Conservation (phyloP, 2,113 vertebrate species). For the Mobula hypostoma region DNA sequence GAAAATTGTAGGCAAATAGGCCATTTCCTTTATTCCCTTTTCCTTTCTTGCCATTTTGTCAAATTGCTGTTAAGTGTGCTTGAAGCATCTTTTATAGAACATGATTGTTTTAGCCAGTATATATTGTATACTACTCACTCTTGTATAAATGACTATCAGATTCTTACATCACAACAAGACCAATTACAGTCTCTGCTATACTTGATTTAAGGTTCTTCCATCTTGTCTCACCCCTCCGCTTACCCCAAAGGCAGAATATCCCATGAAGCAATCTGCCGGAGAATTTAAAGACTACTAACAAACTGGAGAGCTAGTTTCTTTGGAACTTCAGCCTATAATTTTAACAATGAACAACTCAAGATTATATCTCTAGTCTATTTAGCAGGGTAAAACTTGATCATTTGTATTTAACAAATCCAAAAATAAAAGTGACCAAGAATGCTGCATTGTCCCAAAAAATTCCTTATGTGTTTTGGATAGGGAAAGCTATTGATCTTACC, state of each 20-base stretch:
- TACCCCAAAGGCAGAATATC: too few relatives aligned
- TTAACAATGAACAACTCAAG: neutral
- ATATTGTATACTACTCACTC: neutral
- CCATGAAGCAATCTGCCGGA: too few relatives aligned
- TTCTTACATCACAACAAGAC: neutral
- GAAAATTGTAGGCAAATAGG: neutral
- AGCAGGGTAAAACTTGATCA: too few relatives aligned
- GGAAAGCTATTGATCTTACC: too few relatives aligned
- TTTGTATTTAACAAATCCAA: too few relatives aligned
- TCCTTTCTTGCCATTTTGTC: neutral
- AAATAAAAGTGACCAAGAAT: too few relatives aligned
- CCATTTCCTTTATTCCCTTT: neutral
- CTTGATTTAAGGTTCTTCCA: neutral
- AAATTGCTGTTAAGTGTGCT: neutral
- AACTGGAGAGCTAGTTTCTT: neutral
- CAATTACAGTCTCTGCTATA: neutral
- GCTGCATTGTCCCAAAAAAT: too few relatives aligned
- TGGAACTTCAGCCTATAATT: neutral
- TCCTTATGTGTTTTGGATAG: too few relatives aligned
- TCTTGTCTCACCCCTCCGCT: too few relatives aligned
- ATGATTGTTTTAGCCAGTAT: too few relatives aligned
- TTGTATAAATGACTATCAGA: neutral
- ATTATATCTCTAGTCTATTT: neutral
- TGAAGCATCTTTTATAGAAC: neutral
- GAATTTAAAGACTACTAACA: too few relatives aligned